Evolutionary conservation across 2,113 vertebrate species (phyloP).

Genomic region (Vulpes ferrilata): DNA sequence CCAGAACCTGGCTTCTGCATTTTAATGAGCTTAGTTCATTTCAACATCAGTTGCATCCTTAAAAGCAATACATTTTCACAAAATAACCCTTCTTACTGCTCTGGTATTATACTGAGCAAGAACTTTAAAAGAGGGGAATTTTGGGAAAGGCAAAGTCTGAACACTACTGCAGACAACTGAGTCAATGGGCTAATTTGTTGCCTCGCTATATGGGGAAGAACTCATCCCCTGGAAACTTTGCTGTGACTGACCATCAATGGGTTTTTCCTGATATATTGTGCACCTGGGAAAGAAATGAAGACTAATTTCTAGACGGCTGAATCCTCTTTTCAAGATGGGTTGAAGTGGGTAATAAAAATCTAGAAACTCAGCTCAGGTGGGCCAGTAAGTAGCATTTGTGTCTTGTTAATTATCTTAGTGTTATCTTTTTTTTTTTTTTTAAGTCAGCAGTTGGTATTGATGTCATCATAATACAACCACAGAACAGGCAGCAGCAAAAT

Average conservation of each 20-base stretch:
- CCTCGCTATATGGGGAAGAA: neutral
- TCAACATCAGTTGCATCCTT: neutral
- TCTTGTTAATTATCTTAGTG: neutral
- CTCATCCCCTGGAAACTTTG: neutral
- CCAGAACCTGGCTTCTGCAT: neutral
- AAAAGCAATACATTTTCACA: conserved; percentile 44
- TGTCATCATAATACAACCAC: neutral
- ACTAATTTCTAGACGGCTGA: neutral
- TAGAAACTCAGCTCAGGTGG: neutral
- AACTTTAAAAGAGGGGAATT: conserved; percentile 3
- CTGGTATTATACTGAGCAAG: neutral
- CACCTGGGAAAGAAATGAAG: neutral
- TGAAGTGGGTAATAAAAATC: conserved; percentile 38
- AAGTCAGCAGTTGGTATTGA: neutral
- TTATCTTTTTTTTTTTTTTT: neutral
- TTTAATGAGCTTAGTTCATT: neutral
- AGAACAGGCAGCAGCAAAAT: neutral
- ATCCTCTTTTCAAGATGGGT: conserved; percentile 8
- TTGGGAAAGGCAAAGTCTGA: conserved; percentile 3
- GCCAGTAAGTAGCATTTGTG: neutral
- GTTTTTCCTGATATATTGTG: neutral
- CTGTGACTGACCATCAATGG: neutral
- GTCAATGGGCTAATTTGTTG: neutral
- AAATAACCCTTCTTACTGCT: neutral
- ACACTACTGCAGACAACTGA: neutral